A percentile compares a stretch with the other conserved stretches of the same genome.
phyloP scores from a whole-genome alignment of 2,888 invertebrate species.

The Drosophila barbarae region DNA sequence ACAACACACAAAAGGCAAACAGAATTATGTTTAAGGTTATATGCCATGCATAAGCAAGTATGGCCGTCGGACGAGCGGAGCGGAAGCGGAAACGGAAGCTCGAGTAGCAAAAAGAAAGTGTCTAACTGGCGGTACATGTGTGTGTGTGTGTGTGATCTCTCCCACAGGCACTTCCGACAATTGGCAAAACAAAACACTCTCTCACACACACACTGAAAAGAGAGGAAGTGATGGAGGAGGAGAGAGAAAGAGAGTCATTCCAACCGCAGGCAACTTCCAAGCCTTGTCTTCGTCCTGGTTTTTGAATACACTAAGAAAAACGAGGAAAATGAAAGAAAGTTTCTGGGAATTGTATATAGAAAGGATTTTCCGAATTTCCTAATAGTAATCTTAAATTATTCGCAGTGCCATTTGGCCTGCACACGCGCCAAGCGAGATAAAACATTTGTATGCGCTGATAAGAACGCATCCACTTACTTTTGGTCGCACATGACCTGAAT shows the following conservation, averaged over 20 bases:
- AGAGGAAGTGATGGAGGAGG: conserved; percentile 32
- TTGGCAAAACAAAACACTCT: conserved; percentile 70
- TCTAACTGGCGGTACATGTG: conserved; percentile 59
- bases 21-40: conserved; percentile 74
- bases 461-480: conserved; percentile 74
- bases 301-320: conserved; percentile 1
- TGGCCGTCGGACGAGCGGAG: conserved; percentile 44
- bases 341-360: too few species aligned
- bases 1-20: conserved; percentile 64
- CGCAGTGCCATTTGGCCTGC: conserved; percentile 37
- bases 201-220: conserved; percentile 26
- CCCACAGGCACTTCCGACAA: conserved; percentile 71
- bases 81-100: conserved; percentile 68
- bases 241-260: conserved; percentile 26
- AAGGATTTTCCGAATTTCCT: too few species aligned
- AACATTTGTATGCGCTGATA: conserved; percentile 73
- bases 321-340: too few species aligned
- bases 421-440: conserved; percentile 67
- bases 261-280: conserved; percentile 45
- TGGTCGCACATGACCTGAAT: conserved; percentile 73
- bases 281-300: conserved; percentile 8
- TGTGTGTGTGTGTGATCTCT: conserved; percentile 23
- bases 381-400: background rate
- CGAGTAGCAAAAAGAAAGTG: conserved; percentile 71
- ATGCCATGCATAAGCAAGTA: conserved; percentile 73